Evolutionary conservation across 2,113 vertebrate species (phyloP).

Genomic region (Pluvianellus socialis): DNA sequence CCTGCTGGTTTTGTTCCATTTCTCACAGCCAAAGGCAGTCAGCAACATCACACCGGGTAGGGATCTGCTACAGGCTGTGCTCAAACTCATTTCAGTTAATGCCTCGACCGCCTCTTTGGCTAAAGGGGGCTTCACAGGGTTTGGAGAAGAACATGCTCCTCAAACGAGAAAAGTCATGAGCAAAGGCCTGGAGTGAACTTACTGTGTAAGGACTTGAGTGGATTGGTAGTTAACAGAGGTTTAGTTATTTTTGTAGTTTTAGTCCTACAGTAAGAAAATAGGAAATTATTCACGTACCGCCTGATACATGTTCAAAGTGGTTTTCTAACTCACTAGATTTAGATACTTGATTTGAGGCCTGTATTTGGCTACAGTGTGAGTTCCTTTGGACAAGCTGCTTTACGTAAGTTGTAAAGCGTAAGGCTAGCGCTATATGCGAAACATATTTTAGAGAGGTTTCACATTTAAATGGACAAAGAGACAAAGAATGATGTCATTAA

Average conservation of each 20-base stretch:
- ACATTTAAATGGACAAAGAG: neutral
- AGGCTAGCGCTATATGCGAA: neutral
- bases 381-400: neutral
- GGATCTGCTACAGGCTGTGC: neutral
- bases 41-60: neutral
- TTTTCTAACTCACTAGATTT: neutral
- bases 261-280: neutral
- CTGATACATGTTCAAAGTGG: neutral
- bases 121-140: neutral
- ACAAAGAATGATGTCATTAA: neutral
- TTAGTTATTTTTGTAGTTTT: neutral
- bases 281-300: neutral
- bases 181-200: neutral
- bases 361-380: neutral
- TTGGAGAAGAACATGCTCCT: neutral
- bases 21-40: neutral
- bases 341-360: neutral
- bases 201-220: neutral
- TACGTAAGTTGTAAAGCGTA: neutral
- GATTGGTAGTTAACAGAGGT: neutral
- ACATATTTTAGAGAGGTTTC: neutral
- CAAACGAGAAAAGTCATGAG: neutral
- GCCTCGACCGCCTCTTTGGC: neutral
- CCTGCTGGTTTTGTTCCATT: neutral
- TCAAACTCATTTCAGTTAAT: neutral